Conservation (phyloP, 2,888 invertebrate species). For the Galeruca laticollis region DNA sequence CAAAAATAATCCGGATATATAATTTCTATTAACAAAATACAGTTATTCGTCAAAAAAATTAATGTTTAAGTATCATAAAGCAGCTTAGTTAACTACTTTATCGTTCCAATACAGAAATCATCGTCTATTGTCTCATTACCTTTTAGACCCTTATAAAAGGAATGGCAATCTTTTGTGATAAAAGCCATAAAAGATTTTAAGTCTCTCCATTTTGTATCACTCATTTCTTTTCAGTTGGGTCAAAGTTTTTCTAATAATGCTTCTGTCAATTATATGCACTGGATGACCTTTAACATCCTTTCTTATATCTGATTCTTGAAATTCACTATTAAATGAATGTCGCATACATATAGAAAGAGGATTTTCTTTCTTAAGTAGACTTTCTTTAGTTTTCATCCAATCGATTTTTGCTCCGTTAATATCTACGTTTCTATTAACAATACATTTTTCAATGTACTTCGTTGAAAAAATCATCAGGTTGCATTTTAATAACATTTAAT, state of each 20-base stretch:
- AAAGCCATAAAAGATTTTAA: neutral
- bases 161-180: constrained; percentile 14
- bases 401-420: neutral
- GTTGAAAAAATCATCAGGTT: no score
- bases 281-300: constrained; percentile 16
- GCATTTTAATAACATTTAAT: no score
- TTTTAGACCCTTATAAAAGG: no score
- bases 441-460: constrained; percentile 16
- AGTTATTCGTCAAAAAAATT: no score
- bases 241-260: constrained; percentile 8
- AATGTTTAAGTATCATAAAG: no score
- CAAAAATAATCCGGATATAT: no score
- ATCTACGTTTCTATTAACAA: constrained; percentile 9
- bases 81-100: no score
- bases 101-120: no score
- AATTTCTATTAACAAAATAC: no score
- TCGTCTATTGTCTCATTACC: no score
- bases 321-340: constrained; percentile 11
- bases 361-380: constrained; percentile 12
- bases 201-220: constrained; percentile 2
- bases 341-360: constrained; percentile 4
- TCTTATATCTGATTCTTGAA: constrained; percentile 4
- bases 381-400: constrained; percentile 13
- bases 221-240: constrained; percentile 10
- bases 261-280: constrained; percentile 8